A percentile compares a stretch with the other conserved stretches of the same genome.
These are phyloP conservation scores for Amphiura filiformis DNA, from an alignment of 35 echinoderm and acorn worm genomes.

Conservation along the genomic window DNA sequence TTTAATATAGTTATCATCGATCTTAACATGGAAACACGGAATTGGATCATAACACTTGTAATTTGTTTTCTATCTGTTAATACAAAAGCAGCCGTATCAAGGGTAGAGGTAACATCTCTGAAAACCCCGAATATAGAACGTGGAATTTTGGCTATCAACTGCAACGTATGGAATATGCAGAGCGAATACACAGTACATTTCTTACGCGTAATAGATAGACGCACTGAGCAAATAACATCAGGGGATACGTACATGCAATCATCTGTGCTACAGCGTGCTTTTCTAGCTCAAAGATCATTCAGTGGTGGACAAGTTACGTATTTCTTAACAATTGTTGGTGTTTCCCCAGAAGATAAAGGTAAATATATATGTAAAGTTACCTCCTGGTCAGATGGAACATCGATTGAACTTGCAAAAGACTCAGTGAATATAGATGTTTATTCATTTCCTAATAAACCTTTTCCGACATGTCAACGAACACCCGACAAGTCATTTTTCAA, in stretches of 20 bases:
- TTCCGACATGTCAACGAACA: background rate
- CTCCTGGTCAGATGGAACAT: background rate
- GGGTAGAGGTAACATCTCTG: background rate
- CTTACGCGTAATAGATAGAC: background rate
- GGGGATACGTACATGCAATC: background rate
- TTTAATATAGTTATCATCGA: too few species aligned
- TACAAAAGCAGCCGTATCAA: background rate
- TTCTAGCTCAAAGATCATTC: background rate
- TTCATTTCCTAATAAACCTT: background rate
- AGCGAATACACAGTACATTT: background rate
- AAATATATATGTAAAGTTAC: background rate
- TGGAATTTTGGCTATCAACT: background rate
- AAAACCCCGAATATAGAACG: background rate
- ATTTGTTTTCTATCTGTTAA: too few species aligned
- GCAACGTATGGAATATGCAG: background rate
- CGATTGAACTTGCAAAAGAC: background rate
- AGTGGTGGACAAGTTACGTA: background rate
- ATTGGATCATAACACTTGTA: too few species aligned
- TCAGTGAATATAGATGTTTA: background rate
- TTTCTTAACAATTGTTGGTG: background rate
- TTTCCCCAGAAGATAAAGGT: too few species aligned
- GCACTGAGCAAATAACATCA: background rate
- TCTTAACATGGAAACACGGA: too few species aligned
- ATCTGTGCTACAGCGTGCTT: background rate
- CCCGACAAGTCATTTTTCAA: background rate